Percentiles rank a stretch among this genome's conserved stretches.
phyloP scores from a whole-genome alignment of 2,888 invertebrate species.

The Eurois occulta region DNA sequence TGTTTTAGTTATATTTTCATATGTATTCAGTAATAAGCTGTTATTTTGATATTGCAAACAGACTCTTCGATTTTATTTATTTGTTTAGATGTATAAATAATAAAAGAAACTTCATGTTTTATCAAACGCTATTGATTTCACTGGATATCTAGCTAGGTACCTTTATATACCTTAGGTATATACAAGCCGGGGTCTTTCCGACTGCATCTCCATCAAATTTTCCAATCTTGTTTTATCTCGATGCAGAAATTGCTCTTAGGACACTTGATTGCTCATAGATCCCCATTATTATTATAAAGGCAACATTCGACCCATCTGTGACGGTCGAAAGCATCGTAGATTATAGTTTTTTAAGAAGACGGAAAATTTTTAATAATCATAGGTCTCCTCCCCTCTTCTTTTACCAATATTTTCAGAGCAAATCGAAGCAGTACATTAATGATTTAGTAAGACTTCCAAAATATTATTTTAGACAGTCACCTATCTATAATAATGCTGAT shows the following conservation, averaged over 20 bases:
- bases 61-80: no score
- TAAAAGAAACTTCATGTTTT: not conserved
- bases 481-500: no score
- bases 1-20: no score
- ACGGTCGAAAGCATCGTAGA: not conserved
- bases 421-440: not conserved
- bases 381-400: not conserved
- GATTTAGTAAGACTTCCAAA: not conserved
- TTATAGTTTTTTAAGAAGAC: not conserved
- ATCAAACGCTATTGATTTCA: not conserved
- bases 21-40: no score
- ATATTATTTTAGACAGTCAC: not conserved
- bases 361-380: not conserved
- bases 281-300: not conserved
- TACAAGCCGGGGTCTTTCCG: slow-evolving; percentile 12
- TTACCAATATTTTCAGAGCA: not conserved
- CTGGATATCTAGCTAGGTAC: not conserved
- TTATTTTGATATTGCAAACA: no score
- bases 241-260: slow-evolving; percentile 4
- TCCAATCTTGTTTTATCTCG: slow-evolving; percentile 14
- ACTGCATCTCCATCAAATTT: slow-evolving; percentile 24
- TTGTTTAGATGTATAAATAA: no score
- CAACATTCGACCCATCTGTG: not conserved
- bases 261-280: slow-evolving; percentile 34
- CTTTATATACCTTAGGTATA: not conserved